A percentile compares a stretch with the other conserved stretches of the same genome.
phyloP scores from a whole-genome alignment of 1,140 invertebrate genomes.

The Diachasmimorpha longicaudata region DNA sequence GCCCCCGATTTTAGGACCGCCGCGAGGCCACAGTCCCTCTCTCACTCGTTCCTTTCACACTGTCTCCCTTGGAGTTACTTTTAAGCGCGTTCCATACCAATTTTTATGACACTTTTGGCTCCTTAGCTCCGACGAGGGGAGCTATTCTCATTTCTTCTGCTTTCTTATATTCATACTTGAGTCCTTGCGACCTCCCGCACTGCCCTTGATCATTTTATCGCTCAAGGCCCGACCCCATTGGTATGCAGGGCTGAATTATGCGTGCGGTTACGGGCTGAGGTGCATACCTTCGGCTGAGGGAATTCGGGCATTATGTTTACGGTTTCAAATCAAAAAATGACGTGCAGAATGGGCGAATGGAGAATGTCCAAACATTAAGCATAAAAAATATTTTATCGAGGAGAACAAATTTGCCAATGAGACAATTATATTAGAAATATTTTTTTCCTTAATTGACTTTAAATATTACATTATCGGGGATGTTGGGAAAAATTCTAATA shows the following conservation, averaged over 20 bases:
- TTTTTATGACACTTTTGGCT: slow-evolving; percentile 43
- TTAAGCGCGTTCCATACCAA: slow-evolving; percentile 38
- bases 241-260: slow-evolving; percentile 19
- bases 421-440: no score
- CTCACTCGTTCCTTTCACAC: slow-evolving; percentile 5
- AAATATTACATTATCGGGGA: no score
- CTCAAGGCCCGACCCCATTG: slow-evolving; percentile 13
- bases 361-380: neutral
- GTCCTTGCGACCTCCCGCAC: slow-evolving; percentile 2
- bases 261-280: neutral
- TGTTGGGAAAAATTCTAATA: no score
- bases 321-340: neutral
- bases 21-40: slow-evolving; percentile 30
- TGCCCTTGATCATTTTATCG: slow-evolving; percentile 28
- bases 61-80: slow-evolving; percentile 4
- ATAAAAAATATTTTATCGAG: neutral
- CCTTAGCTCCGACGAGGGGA: neutral
- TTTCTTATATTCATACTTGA: slow-evolving; percentile 4
- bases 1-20: slow-evolving; percentile 51
- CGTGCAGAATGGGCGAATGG: neutral
- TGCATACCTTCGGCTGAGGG: neutral
- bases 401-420: no score
- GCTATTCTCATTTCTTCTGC: neutral
- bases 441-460: no score
- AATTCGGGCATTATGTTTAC: neutral